A percentile compares a stretch with the other conserved stretches of the same genome.
Evolutionary conservation across 2,797 vertebrate genomes (phyloP).

Genomic region (Myoxocephalus aenaeus): DNA sequence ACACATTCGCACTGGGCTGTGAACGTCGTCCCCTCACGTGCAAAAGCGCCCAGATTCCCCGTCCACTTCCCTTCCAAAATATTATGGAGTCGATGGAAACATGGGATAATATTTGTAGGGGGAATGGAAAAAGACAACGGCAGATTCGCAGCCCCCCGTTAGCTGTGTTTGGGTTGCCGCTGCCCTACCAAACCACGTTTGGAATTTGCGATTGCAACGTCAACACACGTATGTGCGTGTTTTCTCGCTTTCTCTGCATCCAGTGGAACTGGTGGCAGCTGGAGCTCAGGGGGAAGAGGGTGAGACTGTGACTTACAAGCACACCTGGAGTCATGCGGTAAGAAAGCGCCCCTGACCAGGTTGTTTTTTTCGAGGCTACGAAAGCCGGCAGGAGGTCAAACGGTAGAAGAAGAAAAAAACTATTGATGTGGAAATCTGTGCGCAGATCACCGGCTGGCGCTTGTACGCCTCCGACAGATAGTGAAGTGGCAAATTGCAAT

Average conservation of each 20-base stretch:
- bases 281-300: neutral
- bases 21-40: constrained; percentile 39
- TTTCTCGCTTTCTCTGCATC: constrained; percentile 49
- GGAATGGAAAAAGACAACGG: constrained; percentile 71
- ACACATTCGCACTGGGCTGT: constrained; percentile 12
- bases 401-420: neutral
- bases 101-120: constrained; percentile 72
- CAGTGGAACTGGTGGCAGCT: constrained; percentile 4
- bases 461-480: neutral
- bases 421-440: neutral
- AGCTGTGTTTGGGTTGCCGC: constrained; percentile 57
- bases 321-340: neutral
- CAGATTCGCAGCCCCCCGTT: constrained; percentile 34
- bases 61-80: constrained; percentile 72
- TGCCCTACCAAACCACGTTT: constrained; percentile 53
- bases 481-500: neutral
- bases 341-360: constrained; percentile 1
- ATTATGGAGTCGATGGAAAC: constrained; percentile 76
- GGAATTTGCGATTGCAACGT: constrained; percentile 76
- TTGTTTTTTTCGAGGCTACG: neutral
- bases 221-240: constrained; percentile 62
- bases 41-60: constrained; percentile 42
- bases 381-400: neutral
- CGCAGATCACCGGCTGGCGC: neutral
- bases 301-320: constrained; percentile 13